Conservation (phyloP, 1,140 invertebrate genomes). For the Daktulosphaira vitifoliae region DNA sequence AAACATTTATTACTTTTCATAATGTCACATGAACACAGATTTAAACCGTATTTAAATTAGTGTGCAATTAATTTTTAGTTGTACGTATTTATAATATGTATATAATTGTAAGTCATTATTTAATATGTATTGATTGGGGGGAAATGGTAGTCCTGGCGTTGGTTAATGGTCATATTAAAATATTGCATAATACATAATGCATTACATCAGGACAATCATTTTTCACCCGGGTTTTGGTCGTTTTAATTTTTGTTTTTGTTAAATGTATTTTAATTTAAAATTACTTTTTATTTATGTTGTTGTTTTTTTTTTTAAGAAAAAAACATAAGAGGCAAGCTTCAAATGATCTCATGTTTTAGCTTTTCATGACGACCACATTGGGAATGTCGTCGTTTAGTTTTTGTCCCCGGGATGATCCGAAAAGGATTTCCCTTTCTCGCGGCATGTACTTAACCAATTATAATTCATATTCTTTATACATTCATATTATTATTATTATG, state of each 20-base stretch:
- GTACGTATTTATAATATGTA: too few species aligned
- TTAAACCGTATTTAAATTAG: not conserved
- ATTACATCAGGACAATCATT: not conserved
- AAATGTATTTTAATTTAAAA: constrained; percentile 9
- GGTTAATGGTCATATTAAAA: too few species aligned
- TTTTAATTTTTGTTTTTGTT: constrained; percentile 7
- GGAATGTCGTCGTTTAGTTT: constrained; percentile 32
- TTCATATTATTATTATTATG: constrained; percentile 5
- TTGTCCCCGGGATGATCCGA: constrained; percentile 24
- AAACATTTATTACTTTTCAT: too few species aligned
- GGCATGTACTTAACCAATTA: not conserved
- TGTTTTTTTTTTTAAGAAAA: constrained; percentile 26
- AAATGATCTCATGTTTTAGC: constrained; percentile 31
- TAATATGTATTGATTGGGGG: not conserved
- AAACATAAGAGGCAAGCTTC: constrained; percentile 32
- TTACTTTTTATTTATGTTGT: constrained; percentile 20
- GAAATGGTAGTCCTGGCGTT: constrained; percentile 17
- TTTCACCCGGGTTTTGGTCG: constrained; percentile 6
- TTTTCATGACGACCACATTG: constrained; percentile 31
- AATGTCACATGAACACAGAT: not conserved
- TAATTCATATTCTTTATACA: constrained; percentile 1
- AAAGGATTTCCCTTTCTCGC: constrained; percentile 12
- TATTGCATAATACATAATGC: too few species aligned
- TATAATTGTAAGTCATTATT: constrained; percentile 17
- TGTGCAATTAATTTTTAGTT: not conserved